Conservation (phyloP, 2,888 invertebrate genomes). For the Bellardia pandia region DNA sequence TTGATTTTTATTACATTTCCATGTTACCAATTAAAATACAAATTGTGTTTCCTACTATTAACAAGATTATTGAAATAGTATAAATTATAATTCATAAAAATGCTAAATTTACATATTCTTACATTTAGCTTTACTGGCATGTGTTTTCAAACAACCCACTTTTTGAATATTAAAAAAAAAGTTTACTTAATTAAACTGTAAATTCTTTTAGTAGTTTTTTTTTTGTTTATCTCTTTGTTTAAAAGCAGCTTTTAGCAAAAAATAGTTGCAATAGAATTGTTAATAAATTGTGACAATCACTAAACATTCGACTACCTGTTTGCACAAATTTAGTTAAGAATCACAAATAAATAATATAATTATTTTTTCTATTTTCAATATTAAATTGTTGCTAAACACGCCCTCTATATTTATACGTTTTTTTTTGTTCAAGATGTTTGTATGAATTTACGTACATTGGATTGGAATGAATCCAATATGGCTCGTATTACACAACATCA, state of each 20-base stretch:
- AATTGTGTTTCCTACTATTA: constrained; percentile 43
- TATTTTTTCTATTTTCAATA: constrained; percentile 31
- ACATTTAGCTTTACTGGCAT: neutral
- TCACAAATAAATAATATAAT: constrained; percentile 16
- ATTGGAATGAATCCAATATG: constrained; percentile 27
- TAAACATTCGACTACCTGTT: constrained; percentile 64
- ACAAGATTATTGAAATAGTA: constrained; percentile 3
- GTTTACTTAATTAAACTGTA: constrained; percentile 55
- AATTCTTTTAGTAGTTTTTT: constrained; percentile 21
- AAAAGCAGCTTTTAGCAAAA: constrained; percentile 21
- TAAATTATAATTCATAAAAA: constrained; percentile 39
- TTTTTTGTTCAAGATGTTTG: neutral
- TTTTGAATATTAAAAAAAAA: constrained; percentile 6
- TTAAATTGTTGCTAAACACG: constrained; percentile 49
- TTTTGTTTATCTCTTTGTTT: neutral
- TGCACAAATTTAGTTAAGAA: constrained; percentile 62
- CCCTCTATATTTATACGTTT: constrained; percentile 47
- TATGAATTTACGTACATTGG: neutral
- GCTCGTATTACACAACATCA: constrained; percentile 30
- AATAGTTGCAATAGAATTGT: constrained; percentile 1
- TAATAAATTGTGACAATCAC: constrained; percentile 45
- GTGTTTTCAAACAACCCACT: constrained; percentile 45
- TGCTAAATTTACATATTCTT: constrained; percentile 22
- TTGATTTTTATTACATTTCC: constrained; percentile 6
- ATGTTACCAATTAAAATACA: constrained; percentile 41